Evolutionary conservation across 2,888 invertebrate species (phyloP).

Genomic region (Vannuccia rotundouncinata): DNA sequence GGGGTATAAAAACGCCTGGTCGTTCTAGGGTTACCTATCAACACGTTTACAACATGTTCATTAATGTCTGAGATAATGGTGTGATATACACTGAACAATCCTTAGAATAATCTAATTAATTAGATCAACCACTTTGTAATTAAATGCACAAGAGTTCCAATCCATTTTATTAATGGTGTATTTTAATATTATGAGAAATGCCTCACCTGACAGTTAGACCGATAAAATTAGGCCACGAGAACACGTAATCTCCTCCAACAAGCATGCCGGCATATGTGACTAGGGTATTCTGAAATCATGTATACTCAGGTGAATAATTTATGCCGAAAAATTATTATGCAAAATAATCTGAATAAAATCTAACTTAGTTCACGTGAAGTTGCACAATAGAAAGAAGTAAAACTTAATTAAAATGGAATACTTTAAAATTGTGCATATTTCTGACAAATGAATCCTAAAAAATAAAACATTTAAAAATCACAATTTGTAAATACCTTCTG

Average conservation of each 20-base stretch:
- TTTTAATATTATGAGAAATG: background rate
- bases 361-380: no score
- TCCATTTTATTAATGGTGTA: background rate
- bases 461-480: no score
- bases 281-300: constrained; percentile 68
- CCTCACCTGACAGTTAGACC: constrained; percentile 80
- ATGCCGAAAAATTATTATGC: background rate
- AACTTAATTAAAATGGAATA: no score
- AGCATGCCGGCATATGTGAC: constrained; percentile 97
- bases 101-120: background rate
- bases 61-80: no score
- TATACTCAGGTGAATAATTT: background rate
- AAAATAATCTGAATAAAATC: no score
- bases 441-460: no score
- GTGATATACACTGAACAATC: background rate
- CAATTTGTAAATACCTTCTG: no score
- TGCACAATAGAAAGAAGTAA: no score
- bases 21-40: no score
- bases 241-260: constrained; percentile 93
- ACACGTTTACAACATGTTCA: no score
- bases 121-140: background rate
- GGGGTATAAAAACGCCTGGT: no score
- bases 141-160: background rate
- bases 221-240: constrained; percentile 83
- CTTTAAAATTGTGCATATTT: no score